Evolutionary conservation across 37 sponge, comb jelly and placozoan species (phyloP).

Genomic region (Corticium candelabrum): DNA sequence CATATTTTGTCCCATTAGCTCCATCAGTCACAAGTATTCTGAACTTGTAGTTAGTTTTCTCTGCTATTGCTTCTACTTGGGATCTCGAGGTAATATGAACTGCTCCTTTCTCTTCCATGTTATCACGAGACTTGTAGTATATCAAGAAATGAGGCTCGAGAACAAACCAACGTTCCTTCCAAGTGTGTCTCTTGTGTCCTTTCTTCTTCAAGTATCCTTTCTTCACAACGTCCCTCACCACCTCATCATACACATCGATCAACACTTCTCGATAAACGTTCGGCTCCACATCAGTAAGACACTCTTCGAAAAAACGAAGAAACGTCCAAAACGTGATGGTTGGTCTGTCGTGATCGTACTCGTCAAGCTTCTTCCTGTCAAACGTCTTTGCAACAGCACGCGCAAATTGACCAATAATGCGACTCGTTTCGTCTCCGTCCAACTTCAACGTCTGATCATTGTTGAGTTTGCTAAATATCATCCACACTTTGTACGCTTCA

Average conservation of each 20-base stretch:
- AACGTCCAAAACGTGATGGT: not conserved
- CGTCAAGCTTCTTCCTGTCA: not conserved
- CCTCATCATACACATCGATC: not conserved
- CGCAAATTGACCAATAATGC: not conserved
- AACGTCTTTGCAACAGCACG: not conserved
- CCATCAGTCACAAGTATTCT: not conserved
- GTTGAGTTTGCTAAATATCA: not conserved
- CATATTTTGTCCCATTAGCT: not conserved
- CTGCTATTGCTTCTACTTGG: not conserved
- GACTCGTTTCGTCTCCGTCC: not conserved
- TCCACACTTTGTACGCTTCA: not conserved
- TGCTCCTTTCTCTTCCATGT: not conserved
- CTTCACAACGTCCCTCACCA: not conserved
- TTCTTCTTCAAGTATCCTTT: not conserved
- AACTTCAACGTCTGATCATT: not conserved
- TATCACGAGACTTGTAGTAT: not conserved
- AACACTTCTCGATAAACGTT: not conserved
- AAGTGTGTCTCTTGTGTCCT: not conserved
- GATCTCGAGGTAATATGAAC: not conserved
- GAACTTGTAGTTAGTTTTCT: not conserved
- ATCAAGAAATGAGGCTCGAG: not conserved
- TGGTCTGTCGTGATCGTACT: not conserved
- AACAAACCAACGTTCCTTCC: slow-evolving; percentile 1
- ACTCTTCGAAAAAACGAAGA: not conserved
- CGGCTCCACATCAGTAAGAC: not conserved